phyloP scores from a whole-genome alignment of 2,113 vertebrate genomes.

The Odocoileus hemionus region DNA sequence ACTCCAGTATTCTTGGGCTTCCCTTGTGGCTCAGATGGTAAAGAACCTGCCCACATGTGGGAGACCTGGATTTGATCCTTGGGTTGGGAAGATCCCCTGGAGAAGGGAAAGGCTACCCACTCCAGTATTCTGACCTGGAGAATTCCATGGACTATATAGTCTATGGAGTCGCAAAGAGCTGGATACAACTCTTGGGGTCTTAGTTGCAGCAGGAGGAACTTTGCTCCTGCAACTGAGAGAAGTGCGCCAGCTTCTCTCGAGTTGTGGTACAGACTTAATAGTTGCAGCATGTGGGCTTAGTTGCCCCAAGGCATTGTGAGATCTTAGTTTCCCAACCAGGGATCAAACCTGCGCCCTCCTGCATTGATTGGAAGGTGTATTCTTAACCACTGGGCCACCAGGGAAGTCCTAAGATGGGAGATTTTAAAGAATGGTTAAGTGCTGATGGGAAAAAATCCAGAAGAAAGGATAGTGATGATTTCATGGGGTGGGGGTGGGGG shows the following conservation, averaged over 20 bases:
- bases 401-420: not conserved
- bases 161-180: not conserved
- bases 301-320: not conserved
- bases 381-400: not conserved
- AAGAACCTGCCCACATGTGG: too few species aligned
- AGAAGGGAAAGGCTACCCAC: too few species aligned
- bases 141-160: not conserved
- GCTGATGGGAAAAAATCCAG: not conserved
- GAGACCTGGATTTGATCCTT: too few species aligned
- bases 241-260: rapidly evolving
- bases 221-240: not conserved
- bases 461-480: not conserved
- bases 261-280: not conserved
- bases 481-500: too few species aligned
- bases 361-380: not conserved
- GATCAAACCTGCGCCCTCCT: not conserved
- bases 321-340: not conserved
- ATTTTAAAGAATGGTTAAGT: not conserved
- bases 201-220: not conserved
- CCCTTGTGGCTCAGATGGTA: too few species aligned
- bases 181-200: not conserved
- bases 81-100: too few species aligned
- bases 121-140: not conserved
- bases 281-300: not conserved
- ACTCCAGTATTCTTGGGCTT: too few species aligned